phyloP scores from a whole-genome alignment of 2,113 vertebrate species.

The Illadopsis cleaveri region DNA sequence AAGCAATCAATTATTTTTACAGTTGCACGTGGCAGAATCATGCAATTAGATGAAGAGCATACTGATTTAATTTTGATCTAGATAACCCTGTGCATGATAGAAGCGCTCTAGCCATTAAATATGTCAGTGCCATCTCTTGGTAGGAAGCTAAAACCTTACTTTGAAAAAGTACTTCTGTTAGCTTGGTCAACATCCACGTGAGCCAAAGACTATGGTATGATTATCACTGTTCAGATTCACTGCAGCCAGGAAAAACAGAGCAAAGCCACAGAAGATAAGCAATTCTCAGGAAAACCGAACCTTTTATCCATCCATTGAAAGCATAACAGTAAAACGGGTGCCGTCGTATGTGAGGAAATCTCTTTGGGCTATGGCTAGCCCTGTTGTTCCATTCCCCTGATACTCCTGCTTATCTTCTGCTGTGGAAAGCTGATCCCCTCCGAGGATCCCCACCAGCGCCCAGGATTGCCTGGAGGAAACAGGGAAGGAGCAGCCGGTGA shows the following conservation, averaged over 20 bases:
- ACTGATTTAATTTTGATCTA: background rate
- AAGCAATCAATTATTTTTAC: background rate
- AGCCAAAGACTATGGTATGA: background rate
- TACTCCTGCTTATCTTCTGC: slow-evolving; percentile 23
- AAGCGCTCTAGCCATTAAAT: background rate
- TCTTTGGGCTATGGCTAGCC: background rate
- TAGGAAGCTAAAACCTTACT: background rate
- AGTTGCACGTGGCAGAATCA: background rate
- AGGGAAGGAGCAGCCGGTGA: background rate
- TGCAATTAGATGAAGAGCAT: background rate
- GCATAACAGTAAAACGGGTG: slow-evolving; percentile 29
- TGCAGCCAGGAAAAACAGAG: background rate
- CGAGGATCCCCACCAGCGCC: slow-evolving; percentile 46
- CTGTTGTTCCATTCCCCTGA: background rate
- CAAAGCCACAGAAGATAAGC: background rate
- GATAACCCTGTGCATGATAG: background rate
- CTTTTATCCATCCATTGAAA: slow-evolving; percentile 62
- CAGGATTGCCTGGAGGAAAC: slow-evolving; percentile 55
- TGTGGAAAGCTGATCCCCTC: background rate
- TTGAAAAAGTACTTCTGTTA: background rate
- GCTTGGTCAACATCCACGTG: accelerated
- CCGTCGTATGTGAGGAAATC: slow-evolving; percentile 35
- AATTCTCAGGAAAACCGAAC: background rate
- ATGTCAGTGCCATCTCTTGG: background rate
- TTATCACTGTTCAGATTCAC: background rate